Evolutionary conservation across 1,140 invertebrate genomes (phyloP).

Genomic region (Eurosta solidaginis): DNA sequence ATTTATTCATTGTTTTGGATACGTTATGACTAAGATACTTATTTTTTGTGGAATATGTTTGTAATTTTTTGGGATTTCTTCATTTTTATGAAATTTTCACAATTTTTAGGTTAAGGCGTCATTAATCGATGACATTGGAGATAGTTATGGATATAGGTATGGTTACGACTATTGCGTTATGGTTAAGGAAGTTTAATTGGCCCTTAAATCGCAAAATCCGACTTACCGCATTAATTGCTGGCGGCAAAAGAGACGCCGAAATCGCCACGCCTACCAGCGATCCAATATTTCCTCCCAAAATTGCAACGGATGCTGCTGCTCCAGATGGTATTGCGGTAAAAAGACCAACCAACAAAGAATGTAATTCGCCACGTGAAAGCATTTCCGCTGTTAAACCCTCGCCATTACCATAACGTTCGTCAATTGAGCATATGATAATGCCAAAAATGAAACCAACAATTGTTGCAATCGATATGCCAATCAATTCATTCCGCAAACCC

Average conservation of each 20-base stretch:
- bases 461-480: slow-evolving; percentile 68
- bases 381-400: slow-evolving; percentile 74
- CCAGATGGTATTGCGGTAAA: slow-evolving; percentile 74
- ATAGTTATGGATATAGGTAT: too few relatives aligned
- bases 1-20: too few relatives aligned
- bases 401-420: slow-evolving; percentile 65
- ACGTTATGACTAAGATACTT: too few relatives aligned
- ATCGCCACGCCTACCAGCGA: slow-evolving; percentile 82
- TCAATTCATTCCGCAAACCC: slow-evolving; percentile 68
- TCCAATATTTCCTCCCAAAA: slow-evolving; percentile 73
- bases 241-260: slow-evolving; percentile 77
- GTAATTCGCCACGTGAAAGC: slow-evolving; percentile 67
- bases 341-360: slow-evolving; percentile 70
- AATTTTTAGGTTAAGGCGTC: too few relatives aligned
- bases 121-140: too few relatives aligned
- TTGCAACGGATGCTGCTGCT: slow-evolving; percentile 74
- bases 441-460: slow-evolving; percentile 73
- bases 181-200: too few relatives aligned
- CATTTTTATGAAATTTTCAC: too few relatives aligned
- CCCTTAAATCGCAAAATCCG: not conserved
- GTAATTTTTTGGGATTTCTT: too few relatives aligned
- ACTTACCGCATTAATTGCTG: slow-evolving; percentile 75
- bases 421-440: slow-evolving; percentile 64
- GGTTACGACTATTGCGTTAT: too few relatives aligned
- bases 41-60: too few relatives aligned